Percentiles rank a stretch among this genome's conserved stretches.
Conservation (phyloP, 1,140 invertebrate genomes). For the Drosophila punjabiensis region DNA sequence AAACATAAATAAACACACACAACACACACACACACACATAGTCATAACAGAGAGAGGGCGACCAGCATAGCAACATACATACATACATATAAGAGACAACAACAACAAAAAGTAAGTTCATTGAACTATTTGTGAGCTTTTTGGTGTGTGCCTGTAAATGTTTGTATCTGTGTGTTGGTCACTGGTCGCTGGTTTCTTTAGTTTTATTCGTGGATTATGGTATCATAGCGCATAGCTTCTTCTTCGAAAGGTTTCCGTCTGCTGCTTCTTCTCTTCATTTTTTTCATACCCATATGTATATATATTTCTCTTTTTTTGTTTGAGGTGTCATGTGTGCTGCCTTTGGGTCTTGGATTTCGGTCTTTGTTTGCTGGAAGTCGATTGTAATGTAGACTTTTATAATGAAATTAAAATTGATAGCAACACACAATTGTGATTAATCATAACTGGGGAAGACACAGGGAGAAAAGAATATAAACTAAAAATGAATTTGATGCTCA, state of each 20-base stretch:
- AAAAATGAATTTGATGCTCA: not conserved
- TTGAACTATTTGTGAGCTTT: slow-evolving; percentile 85
- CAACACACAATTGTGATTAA: slow-evolving; percentile 58
- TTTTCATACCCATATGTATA: slow-evolving; percentile 12
- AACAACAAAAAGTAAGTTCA: slow-evolving; percentile 80
- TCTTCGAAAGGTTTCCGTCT: slow-evolving; percentile 58
- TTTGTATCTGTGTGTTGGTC: slow-evolving; percentile 49
- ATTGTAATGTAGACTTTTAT: slow-evolving; percentile 75
- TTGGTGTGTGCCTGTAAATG: slow-evolving; percentile 45
- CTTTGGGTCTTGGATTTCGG: slow-evolving; percentile 61
- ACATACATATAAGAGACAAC: slow-evolving; percentile 9
- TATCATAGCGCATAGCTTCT: slow-evolving; percentile 76
- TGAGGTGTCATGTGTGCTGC: slow-evolving; percentile 74
- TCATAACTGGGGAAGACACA: slow-evolving; percentile 24
- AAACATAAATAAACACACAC: slow-evolving; percentile 68
- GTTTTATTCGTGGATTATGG: slow-evolving; percentile 84
- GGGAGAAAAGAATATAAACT: not conserved
- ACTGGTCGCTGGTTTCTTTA: slow-evolving; percentile 70
- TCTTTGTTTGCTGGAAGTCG: slow-evolving; percentile 33
- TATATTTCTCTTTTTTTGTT: slow-evolving; percentile 21
- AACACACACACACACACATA: slow-evolving; percentile 33
- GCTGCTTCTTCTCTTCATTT: slow-evolving; percentile 31
- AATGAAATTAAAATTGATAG: slow-evolving; percentile 77
- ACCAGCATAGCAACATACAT: slow-evolving; percentile 71
- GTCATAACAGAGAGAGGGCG: slow-evolving; percentile 25